Evolutionary conservation across 2,888 invertebrate species (phyloP).

Genomic region (Coenonympha glycerion): DNA sequence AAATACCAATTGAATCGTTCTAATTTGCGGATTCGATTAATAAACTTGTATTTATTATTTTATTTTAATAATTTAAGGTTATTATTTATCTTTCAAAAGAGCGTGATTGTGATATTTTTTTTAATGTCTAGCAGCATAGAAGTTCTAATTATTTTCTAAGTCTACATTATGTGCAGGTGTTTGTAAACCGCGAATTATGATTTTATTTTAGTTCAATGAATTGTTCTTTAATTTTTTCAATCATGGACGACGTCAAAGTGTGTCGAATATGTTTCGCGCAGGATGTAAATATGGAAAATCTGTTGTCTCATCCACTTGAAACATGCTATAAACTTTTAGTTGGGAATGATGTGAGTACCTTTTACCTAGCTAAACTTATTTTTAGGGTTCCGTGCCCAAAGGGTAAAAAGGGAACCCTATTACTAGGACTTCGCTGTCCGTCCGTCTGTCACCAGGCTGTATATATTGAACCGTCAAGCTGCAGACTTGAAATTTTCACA

Average conservation of each 20-base stretch:
- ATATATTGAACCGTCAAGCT: no score
- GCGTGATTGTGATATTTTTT: slow-evolving; percentile 6
- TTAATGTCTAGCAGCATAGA: slow-evolving; percentile 29
- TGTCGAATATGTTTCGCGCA: slow-evolving; percentile 58
- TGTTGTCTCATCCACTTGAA: slow-evolving; percentile 45
- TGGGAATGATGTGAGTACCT: slow-evolving; percentile 49
- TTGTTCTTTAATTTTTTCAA: slow-evolving; percentile 5
- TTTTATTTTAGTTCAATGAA: slow-evolving; percentile 20
- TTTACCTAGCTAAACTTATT: neutral
- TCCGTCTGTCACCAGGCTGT: no score
- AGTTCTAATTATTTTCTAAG: slow-evolving; percentile 64
- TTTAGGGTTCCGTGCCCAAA: no score
- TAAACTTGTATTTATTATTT: slow-evolving; percentile 12
- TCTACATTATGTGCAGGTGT: slow-evolving; percentile 38
- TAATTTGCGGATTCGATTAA: slow-evolving; percentile 20
- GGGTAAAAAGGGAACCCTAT: no score
- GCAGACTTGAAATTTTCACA: no score
- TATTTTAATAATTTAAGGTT: slow-evolving; percentile 2
- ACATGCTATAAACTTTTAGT: slow-evolving; percentile 48
- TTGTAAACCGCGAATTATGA: slow-evolving; percentile 47
- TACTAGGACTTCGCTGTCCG: no score
- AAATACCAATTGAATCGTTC: slow-evolving; percentile 6
- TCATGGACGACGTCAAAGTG: slow-evolving; percentile 52
- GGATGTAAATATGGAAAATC: slow-evolving; percentile 50
- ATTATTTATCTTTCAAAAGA: neutral